These are phyloP conservation scores for Brachyopa scutellaris DNA, from an alignment of 2,888 invertebrate species.

Conservation along the genomic window DNA sequence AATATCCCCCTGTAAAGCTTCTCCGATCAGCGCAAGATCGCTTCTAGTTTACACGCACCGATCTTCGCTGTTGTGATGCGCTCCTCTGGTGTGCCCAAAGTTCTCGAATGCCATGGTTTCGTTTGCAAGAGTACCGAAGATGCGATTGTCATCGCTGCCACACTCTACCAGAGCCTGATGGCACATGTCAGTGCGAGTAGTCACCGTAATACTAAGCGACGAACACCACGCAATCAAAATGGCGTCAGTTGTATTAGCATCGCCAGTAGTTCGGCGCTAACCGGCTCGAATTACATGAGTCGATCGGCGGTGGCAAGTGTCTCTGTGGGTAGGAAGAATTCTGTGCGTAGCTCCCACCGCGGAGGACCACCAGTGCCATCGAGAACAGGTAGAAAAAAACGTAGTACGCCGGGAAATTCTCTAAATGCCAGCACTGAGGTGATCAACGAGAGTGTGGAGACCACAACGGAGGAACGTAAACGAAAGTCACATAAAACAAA, in stretches of 20 bases:
- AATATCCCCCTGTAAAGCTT: conserved; percentile 75
- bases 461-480: conserved; percentile 83
- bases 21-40: conserved; percentile 80
- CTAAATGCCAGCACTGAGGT: conserved; percentile 85
- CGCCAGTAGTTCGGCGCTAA: conserved; percentile 84
- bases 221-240: conserved; percentile 86
- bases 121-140: conserved; percentile 94
- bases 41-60: conserved; percentile 87
- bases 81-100: conserved; percentile 87
- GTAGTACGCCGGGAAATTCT: conserved; percentile 84
- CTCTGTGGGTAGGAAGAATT: conserved; percentile 77
- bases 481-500: conserved; percentile 84
- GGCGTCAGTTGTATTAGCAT: conserved; percentile 90
- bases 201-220: conserved; percentile 80
- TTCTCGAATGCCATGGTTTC: conserved; percentile 95
- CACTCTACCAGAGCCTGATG: conserved; percentile 93
- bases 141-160: conserved; percentile 95
- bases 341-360: conserved; percentile 77
- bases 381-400: conserved; percentile 89
- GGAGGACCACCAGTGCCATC: conserved; percentile 83
- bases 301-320: conserved; percentile 76
- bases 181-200: conserved; percentile 87
- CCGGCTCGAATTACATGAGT: conserved; percentile 79
- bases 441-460: conserved; percentile 82
- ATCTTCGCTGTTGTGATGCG: conserved; percentile 96